Base-by-base conservation (phyloP, 2,113 vertebrate genomes). In the Micromys minutus region DNA sequence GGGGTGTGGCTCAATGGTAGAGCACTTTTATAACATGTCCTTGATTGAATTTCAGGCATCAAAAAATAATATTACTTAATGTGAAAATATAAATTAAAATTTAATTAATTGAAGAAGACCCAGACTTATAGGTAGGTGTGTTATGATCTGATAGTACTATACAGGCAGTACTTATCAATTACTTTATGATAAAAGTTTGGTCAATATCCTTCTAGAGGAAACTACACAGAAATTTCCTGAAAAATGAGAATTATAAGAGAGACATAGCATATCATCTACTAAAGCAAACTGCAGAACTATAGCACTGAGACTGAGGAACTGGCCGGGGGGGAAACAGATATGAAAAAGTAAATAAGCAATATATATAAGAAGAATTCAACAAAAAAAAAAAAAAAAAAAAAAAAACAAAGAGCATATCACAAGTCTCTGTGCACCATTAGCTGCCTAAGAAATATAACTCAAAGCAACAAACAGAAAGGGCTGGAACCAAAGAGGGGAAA, bases 171-270 rank as follows among this genome's bases (percentile, higher is more conserved):
- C 0, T 90, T 87, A 71, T 63, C 13, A 72, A 71, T 31, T 89
- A 77, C 75, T 63, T 93, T 63, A 85, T 36, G 55, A 76, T 75
- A 16, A 39, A 39, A 83, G 52, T 86, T 94, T 26, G 29, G 45
- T 34, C 72, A 86, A 96, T 80, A 91, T 50, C 24, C 75, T 95
- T 84, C 50, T 19, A 81, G 89, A 79, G 17, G 17, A 86, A 55
- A 81, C 45, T 65, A 19, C 10, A 87, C 55, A 52, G 52, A 89
- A 86, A 86, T 57, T 0, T 67, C 92, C 67, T 71, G 1, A 42
- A 79, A 87, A 69, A 50, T 26, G 31, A 87, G 65, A 87, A 31
- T 29, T 87, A 19, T 42, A 47, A 47, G 34, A 22, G 4, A 87
- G 81, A 61, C 13, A 57, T 74, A 71, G 17, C 63, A 7, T 63